phyloP scores from a whole-genome alignment of 2,797 vertebrate species.

The Diglossa cyanea region DNA sequence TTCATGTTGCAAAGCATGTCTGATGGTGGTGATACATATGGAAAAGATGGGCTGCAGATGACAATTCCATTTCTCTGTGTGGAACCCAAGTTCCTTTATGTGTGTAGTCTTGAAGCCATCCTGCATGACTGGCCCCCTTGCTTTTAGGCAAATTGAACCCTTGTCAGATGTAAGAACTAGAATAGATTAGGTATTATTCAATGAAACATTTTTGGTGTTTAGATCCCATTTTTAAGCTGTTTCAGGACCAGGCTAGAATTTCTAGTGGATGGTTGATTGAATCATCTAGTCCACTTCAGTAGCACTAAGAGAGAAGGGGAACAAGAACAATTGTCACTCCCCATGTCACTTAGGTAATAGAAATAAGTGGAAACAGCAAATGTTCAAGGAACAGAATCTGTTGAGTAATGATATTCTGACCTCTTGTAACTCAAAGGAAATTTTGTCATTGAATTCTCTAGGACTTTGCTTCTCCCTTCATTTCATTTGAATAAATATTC shows the following conservation, averaged over 20 bases:
- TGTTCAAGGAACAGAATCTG: not conserved
- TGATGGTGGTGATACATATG: not conserved
- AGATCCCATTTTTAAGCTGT: not conserved
- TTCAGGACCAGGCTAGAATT: not conserved
- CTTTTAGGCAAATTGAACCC: not conserved
- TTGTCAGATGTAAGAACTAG: not conserved
- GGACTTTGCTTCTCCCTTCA: not conserved
- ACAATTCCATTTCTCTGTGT: not conserved
- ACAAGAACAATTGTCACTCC: not conserved
- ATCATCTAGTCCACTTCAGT: not conserved
- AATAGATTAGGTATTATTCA: not conserved
- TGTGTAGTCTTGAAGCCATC: not conserved
- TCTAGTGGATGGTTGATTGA: not conserved
- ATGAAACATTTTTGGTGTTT: not conserved
- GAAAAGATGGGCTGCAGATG: not conserved
- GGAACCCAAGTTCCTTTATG: not conserved
- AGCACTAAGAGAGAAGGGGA: not conserved
- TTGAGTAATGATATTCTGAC: not conserved
- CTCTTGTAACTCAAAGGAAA: not conserved
- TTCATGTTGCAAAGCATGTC: not conserved
- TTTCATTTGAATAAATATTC: constrained; percentile 8
- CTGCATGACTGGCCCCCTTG: accelerated
- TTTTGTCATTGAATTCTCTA: not conserved
- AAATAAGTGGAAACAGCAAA: not conserved
- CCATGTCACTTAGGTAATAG: not conserved